Evolutionary conservation across 2,797 vertebrate genomes (phyloP).

Genomic region (Propithecus perrieri): DNA sequence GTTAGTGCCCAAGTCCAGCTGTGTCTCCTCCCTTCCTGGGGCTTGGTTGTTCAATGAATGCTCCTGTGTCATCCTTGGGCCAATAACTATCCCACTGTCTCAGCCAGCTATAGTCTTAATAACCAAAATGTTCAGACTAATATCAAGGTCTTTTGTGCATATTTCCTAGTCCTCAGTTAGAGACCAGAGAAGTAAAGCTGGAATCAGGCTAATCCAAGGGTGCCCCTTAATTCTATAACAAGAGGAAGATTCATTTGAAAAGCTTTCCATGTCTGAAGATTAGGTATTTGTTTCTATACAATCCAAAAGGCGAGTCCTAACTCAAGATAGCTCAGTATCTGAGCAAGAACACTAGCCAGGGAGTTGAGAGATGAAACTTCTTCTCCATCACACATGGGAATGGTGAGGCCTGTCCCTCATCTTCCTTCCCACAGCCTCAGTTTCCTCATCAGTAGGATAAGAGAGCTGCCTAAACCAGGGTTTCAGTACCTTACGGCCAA

Average conservation of each 20-base stretch:
- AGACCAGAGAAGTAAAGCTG: background rate
- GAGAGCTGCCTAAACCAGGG: background rate
- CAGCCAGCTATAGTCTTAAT: background rate
- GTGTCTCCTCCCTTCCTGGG: background rate
- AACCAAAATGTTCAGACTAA: background rate
- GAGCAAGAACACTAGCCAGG: background rate
- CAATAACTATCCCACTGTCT: background rate
- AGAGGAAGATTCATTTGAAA: background rate
- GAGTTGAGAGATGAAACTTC: background rate
- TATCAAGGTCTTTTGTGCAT: fast-evolving
- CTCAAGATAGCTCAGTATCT: background rate
- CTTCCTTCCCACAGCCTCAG: background rate
- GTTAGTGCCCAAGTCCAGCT: background rate
- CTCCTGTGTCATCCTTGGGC: background rate
- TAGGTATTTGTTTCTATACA: background rate
- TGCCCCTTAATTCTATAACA: background rate
- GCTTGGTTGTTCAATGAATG: background rate
- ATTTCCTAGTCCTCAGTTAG: background rate
- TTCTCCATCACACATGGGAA: background rate
- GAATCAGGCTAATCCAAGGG: background rate
- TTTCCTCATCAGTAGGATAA: background rate
- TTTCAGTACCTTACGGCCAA: background rate
- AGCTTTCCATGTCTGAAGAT: background rate
- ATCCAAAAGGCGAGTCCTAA: background rate
- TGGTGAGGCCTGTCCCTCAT: background rate